Percentiles rank a stretch among this genome's conserved stretches.
Conservation (phyloP, 2,113 vertebrate species). For the Takifugu flavidus region DNA sequence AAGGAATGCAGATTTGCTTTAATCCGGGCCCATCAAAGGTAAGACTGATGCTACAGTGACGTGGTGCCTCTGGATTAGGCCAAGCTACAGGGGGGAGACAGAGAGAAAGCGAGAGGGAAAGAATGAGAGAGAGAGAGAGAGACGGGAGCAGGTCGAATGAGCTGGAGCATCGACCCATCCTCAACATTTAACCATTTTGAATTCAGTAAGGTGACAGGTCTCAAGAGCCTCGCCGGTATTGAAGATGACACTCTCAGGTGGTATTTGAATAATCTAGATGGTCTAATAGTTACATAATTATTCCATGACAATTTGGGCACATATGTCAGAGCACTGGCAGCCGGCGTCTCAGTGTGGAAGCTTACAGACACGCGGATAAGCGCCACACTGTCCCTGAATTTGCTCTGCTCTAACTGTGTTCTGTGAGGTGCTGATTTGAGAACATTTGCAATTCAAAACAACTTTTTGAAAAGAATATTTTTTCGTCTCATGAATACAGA, state of each 20-base stretch:
- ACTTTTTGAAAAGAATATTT: conserved; percentile 70
- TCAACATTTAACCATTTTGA: conserved; percentile 67
- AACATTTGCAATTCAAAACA: conserved; percentile 79
- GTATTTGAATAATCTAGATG: conserved; percentile 79
- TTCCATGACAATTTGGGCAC: conserved; percentile 76
- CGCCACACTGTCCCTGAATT: conserved; percentile 63
- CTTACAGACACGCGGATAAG: conserved; percentile 71
- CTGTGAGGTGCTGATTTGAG: conserved; percentile 67
- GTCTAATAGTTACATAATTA: conserved; percentile 77
- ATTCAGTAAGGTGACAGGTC: conserved; percentile 71
- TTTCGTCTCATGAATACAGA: conserved; percentile 72
- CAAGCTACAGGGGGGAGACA: conserved; percentile 44
- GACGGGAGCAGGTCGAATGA: conserved; percentile 25
- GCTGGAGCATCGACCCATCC: conserved; percentile 39
- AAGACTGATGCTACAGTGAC: conserved; percentile 76
- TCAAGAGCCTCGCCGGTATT: conserved; percentile 59
- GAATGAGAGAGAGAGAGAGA: conserved; percentile 30
- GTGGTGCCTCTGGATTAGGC: conserved; percentile 70
- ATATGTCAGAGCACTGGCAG: conserved; percentile 69
- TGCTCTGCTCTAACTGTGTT: conserved; percentile 56
- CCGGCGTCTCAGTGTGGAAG: conserved; percentile 56
- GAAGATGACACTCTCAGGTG: conserved; percentile 69
- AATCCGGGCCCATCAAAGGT: conserved; percentile 89
- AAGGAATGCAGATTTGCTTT: conserved; percentile 89
- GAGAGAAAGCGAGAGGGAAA: conserved; percentile 26